Evolutionary conservation across 2,797 vertebrate species (phyloP), one percentile per base, ranked within the genome.

Genomic region (Luscinia megarhynchos): DNA sequence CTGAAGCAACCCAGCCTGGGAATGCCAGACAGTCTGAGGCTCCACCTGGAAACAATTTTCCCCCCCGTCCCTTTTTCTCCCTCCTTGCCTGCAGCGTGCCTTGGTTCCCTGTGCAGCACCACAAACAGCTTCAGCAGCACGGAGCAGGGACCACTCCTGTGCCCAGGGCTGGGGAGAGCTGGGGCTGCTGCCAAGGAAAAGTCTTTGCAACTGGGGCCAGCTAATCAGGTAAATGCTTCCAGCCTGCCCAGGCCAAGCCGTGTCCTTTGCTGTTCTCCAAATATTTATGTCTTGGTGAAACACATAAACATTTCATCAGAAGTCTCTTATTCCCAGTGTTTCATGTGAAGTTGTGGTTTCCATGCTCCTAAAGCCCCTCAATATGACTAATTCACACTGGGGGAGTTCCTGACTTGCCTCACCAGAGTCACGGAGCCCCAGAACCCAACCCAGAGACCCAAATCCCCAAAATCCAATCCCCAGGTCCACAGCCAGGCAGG

Each of bases 1-100:
- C 79, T 58, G 5, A 12, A 76, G 78, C 58, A 69, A 20, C 68
- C 17, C 78, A 48, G 82, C 51, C 79, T 7, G 51, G 43, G 48
- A 77, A 70, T 30, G 34, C 2, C 8, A 74, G 61, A n/a, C 68
- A 30, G 34, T 43, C 41, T 77, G 17, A 79, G 64, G 68, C 92
- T 84, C 22, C 93, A 88, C 88, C 83, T 91, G 90, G 83, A 80
- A 90, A 11, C 61, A 48, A 70, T 95, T 94, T 87, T 6, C n/a
- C 29, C 61, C 75, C 61, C 59, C 62, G 26, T 27, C 43, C 48
- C 57, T 34, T 62, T 41, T 16, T 1, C 12, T 24, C 32, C 43
- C 14, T 50, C 27, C 32, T 18, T 57, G 77, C 43, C 51, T 69
- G 51, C 82, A 79, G 87, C 27, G 10, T 66, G 81, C 27, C 64